phyloP scores from a whole-genome alignment of 1,140 invertebrate genomes.

The Aphelenchoides fujianensis region DNA sequence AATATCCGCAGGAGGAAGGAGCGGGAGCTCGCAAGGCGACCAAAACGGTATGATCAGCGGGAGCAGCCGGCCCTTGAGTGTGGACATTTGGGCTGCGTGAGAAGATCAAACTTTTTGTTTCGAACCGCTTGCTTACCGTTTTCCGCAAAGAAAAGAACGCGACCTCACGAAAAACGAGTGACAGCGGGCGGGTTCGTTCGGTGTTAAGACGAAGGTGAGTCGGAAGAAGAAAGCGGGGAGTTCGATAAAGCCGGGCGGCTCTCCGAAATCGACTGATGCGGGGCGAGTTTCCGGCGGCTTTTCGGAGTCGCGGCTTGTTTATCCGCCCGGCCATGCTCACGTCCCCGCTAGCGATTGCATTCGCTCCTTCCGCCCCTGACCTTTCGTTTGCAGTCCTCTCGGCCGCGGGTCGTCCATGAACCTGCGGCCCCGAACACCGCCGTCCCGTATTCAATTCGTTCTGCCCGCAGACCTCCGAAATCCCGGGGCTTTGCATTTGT shows the following conservation, averaged over 20 bases:
- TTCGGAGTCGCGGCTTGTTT: neutral
- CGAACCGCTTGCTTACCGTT: neutral
- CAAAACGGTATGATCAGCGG: neutral
- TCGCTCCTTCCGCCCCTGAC: neutral
- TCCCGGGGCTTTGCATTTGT: neutral
- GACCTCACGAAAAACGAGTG: neutral
- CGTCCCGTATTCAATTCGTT: neutral
- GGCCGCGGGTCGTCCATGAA: conserved; percentile 4
- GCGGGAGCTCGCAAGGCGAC: neutral
- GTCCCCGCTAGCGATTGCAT: neutral
- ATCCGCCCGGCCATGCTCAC: neutral
- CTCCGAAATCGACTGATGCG: conserved; percentile 1
- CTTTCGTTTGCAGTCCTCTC: neutral
- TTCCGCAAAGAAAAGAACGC: neutral
- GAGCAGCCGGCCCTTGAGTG: neutral
- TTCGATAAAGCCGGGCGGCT: neutral
- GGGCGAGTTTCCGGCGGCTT: neutral
- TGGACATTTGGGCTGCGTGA: neutral
- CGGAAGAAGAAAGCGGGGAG: neutral
- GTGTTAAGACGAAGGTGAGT: too few species aligned
- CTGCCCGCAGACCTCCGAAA: neutral
- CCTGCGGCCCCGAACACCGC: neutral
- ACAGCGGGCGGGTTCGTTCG: too few species aligned
- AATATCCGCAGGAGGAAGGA: neutral
- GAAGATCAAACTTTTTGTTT: too few species aligned